Evolutionary conservation across 2,797 vertebrate genomes (phyloP).

Genomic region (Linurgus olivaceus): DNA sequence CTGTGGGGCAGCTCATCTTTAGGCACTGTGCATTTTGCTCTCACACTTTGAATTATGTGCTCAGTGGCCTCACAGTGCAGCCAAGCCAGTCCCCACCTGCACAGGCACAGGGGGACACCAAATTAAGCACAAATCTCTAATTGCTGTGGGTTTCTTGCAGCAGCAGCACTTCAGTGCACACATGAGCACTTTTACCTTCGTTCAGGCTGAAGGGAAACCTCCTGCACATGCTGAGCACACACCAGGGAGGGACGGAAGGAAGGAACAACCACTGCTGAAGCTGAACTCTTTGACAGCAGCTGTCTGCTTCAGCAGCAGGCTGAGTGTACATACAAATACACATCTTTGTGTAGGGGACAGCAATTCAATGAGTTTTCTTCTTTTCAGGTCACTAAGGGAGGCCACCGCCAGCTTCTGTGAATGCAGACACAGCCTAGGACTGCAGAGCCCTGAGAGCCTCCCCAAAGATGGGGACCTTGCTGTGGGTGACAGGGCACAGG

Average conservation of each 20-base stretch:
- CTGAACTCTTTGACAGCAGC: background rate
- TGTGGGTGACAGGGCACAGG: background rate
- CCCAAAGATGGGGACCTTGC: background rate
- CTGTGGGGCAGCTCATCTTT: background rate
- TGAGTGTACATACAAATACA: background rate
- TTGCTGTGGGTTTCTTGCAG: background rate
- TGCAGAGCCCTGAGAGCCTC: background rate
- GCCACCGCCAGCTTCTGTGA: background rate
- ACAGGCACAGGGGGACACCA: background rate
- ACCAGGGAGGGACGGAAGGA: background rate
- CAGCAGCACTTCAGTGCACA: background rate
- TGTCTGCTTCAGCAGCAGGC: background rate
- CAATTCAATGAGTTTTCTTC: background rate
- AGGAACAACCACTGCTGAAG: background rate
- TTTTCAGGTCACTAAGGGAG: background rate
- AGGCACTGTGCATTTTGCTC: background rate
- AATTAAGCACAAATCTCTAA: accelerated
- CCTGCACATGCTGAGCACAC: background rate
- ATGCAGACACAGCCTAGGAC: background rate
- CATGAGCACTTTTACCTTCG: accelerated
- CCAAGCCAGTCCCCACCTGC: background rate
- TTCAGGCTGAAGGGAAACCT: background rate
- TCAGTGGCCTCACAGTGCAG: accelerated
- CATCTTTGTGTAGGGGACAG: background rate
- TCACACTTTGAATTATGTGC: background rate